Evolutionary conservation across 2,888 invertebrate genomes (phyloP), one percentile per base, ranked within the genome.

Genomic region (Drosophila nr. perissopoda): DNA sequence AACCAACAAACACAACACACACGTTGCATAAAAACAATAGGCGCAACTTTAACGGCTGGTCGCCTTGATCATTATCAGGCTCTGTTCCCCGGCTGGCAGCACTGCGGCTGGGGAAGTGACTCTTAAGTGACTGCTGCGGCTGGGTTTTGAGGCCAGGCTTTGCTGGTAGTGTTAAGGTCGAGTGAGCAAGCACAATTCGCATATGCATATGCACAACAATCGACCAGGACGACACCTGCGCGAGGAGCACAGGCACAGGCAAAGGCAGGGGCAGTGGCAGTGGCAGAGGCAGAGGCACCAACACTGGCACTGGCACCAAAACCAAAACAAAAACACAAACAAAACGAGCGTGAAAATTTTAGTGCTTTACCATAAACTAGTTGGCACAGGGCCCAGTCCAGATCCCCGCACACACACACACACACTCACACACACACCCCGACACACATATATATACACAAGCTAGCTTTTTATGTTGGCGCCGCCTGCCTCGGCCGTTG

Each of bases 41-140:
- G 73, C 69, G 65, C 79, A 88, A 82, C 70, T 90, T 88, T 79
- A 90, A 88, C 84, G 88, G 86, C 80, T 83, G 81, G 76, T 78
- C 84, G 74, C 82, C 76, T 86, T 83, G 87, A 90, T 90, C 76
- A 89, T 87, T 87, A 86, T 90, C 89, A 75, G 68, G 77, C 77
- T 75, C 63, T 74, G 25, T 60, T 57, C 29, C 60, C 58, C 31
- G 64, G 33, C 29, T 7, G 45, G 7, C 21, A 2, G 51, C 53
- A 34, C 54, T 54, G 60, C 61, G 38, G 48, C 51, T 69, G 60
- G 62, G 72, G 71, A 83, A 70, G 70, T 73, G 76, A 70, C 87
- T 81, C 83, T 90, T 76, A 83, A 78, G 73, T 88, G 87, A 86
- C 87, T 83, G 72, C 62, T 81, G 76, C 57, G 89, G 87, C 69